Evolutionary conservation across 2,888 invertebrate species (phyloP).

Genomic region (Chalcis sispes): DNA sequence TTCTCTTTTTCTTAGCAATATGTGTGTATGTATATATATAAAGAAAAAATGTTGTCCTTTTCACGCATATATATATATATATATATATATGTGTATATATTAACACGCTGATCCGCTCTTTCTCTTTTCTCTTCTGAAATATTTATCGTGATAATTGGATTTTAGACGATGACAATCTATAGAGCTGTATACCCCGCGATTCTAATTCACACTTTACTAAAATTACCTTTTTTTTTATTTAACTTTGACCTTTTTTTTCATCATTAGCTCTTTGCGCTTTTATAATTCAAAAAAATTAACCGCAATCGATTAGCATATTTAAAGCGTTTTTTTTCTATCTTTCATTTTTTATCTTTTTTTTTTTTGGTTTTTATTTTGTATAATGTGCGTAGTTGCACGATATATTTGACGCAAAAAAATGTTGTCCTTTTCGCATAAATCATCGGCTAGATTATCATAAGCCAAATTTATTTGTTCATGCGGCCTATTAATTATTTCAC

Average conservation of each 20-base stretch:
- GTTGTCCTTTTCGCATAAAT: neutral
- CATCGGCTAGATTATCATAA: neutral
- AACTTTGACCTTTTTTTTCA: no score
- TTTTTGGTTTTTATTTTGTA: no score
- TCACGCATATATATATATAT: no score
- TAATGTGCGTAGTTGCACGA: no score
- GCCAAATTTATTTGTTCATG: conserved; percentile 14
- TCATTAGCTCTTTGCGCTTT: no score
- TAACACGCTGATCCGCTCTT: neutral
- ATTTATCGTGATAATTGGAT: conserved; percentile 41
- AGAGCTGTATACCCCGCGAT: neutral
- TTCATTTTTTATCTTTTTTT: no score
- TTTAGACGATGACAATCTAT: conserved; percentile 4
- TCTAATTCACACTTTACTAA: neutral
- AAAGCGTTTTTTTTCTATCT: no score
- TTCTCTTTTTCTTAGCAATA: neutral
- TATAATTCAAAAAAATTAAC: neutral
- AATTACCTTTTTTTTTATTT: no score
- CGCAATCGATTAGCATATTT: neutral
- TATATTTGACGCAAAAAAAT: no score
- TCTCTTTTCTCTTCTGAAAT: conserved; percentile 1
- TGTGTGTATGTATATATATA: no score
- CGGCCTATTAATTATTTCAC: conserved; percentile 1
- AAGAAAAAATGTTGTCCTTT: no score
- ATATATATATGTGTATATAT: no score